Conservation (phyloP, 2,113 vertebrate species). For the Bombycilla garrulus region DNA sequence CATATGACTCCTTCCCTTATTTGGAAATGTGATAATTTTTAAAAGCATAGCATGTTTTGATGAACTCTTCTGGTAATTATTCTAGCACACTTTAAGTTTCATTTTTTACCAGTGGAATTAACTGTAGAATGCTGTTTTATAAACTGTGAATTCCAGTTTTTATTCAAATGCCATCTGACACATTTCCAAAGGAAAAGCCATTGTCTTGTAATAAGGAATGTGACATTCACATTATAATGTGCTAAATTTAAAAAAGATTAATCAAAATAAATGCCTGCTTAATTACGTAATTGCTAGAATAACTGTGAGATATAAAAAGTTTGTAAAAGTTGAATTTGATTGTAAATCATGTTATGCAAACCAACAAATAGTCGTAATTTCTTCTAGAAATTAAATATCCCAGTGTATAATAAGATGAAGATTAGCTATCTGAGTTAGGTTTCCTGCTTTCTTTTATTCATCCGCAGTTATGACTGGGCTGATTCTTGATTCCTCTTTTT, state of each 20-base stretch:
- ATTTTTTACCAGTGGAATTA: background rate
- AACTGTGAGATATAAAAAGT: background rate
- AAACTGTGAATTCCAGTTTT: background rate
- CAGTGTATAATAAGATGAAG: background rate
- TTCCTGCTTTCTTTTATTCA: background rate
- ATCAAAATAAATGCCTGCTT: background rate
- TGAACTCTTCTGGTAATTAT: background rate
- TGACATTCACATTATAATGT: background rate
- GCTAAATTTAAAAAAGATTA: background rate
- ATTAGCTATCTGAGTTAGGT: background rate
- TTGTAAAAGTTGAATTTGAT: background rate
- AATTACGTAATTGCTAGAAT: background rate
- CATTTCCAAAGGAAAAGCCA: background rate
- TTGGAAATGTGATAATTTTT: background rate
- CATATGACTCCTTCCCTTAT: background rate
- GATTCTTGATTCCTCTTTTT: background rate
- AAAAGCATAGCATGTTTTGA: background rate
- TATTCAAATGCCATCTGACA: background rate
- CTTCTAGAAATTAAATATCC: background rate
- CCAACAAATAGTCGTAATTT: background rate
- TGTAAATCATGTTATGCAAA: background rate
- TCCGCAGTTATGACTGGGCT: background rate
- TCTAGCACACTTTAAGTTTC: background rate
- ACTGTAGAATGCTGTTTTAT: background rate
- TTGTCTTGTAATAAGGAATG: conserved; percentile 11